Conservation (phyloP, 2,888 invertebrate genomes). For the Dolomedes plantarius region DNA sequence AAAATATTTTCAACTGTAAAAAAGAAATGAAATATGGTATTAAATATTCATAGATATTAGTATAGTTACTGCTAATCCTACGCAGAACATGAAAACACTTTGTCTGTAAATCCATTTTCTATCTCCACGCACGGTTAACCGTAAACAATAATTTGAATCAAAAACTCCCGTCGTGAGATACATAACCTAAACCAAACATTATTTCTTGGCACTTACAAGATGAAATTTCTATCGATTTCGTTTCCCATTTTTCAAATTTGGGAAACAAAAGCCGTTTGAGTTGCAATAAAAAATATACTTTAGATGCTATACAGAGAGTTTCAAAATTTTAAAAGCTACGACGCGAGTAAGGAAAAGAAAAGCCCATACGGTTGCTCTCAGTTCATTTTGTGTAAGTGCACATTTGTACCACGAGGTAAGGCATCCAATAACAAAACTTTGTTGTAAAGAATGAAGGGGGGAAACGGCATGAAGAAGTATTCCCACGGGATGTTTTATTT, state of each 20-base stretch:
- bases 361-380: neutral
- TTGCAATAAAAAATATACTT: neutral
- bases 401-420: neutral
- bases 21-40: no score
- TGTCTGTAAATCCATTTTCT: no score
- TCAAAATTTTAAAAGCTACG: neutral
- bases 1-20: no score
- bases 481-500: neutral
- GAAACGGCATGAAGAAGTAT: neutral
- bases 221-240: constrained; percentile 1
- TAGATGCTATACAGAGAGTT: neutral
- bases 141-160: neutral
- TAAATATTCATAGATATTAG: no score
- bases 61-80: no score
- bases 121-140: neutral
- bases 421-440: neutral
- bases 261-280: neutral
- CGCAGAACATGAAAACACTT: no score
- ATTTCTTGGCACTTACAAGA: constrained; percentile 3
- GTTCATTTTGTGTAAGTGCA: constrained; percentile 3
- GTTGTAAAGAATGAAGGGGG: neutral
- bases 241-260: neutral
- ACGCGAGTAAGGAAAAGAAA: neutral
- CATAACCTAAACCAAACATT: neutral
- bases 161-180: neutral